These are phyloP conservation scores for Theonella swinhoei DNA, from an alignment of 37 sponge, comb jelly and placozoan genomes.

Conservation along the genomic window DNA sequence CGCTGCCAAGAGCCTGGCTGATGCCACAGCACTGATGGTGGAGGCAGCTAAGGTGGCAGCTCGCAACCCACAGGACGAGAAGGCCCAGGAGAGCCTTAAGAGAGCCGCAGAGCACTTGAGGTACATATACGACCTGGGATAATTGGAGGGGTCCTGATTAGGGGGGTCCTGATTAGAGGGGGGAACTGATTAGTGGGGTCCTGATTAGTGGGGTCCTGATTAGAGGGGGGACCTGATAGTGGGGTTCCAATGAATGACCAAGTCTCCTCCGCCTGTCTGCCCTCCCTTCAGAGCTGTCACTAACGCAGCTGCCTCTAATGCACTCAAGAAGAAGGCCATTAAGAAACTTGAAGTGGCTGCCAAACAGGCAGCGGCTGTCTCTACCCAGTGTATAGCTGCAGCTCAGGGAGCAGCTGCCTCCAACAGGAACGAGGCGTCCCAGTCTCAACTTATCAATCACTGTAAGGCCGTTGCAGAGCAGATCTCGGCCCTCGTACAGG, in stretches of 20 bases:
- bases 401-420: conserved; percentile 92
- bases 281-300: conserved; percentile 45
- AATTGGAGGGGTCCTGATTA: not conserved
- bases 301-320: conserved; percentile 72
- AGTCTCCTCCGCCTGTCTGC: not conserved
- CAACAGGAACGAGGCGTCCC: conserved; percentile 86
- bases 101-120: conserved; percentile 83
- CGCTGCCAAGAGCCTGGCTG: conserved; percentile 90
- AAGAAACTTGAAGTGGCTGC: conserved; percentile 90
- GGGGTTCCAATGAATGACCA: not conserved
- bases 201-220: too few species aligned
- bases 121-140: too few species aligned
- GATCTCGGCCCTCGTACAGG: conserved; percentile 84
- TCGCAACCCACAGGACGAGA: conserved; percentile 74
- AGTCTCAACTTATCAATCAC: conserved; percentile 81
- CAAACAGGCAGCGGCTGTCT: conserved; percentile 87
- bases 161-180: not conserved
- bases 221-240: too few species aligned
- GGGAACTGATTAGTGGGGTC: not conserved
- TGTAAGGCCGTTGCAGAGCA: conserved; percentile 93
- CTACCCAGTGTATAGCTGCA: conserved; percentile 96
- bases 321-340: conserved; percentile 88
- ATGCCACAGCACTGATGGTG: conserved; percentile 96
- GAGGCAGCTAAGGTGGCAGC: conserved; percentile 93
- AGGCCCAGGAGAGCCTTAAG: conserved; percentile 71